Conservation (phyloP, 2,888 invertebrate genomes). For the Philereme vetulata region DNA sequence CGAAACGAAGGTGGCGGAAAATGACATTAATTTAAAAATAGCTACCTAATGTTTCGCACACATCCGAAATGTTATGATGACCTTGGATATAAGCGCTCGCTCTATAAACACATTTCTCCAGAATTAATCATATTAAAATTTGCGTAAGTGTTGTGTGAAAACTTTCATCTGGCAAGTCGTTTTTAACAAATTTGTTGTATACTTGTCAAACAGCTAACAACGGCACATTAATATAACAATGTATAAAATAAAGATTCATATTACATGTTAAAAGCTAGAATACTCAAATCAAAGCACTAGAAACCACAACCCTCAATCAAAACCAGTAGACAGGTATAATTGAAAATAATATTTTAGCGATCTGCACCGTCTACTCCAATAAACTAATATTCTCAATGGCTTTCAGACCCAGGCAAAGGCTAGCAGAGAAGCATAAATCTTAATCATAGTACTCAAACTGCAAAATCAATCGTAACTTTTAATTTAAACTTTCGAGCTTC, state of each 20-base stretch:
- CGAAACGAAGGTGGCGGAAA: constrained; percentile 18
- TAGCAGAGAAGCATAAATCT: constrained; percentile 12
- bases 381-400: constrained; percentile 17
- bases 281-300: not conserved
- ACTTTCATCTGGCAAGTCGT: constrained; percentile 13
- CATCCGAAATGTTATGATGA: constrained; percentile 20
- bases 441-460: constrained; percentile 11
- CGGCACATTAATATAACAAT: not conserved
- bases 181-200: constrained; percentile 7
- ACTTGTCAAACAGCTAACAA: constrained; percentile 7
- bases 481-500: constrained; percentile 17
- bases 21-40: constrained; percentile 34
- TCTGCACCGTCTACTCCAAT: constrained; percentile 21
- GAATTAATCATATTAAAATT: constrained; percentile 16
- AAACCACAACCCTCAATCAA: constrained; percentile 5
- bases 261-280: not conserved
- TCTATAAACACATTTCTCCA: constrained; percentile 21
- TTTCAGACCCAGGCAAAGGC: constrained; percentile 7
- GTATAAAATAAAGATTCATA: not conserved
- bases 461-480: not conserved
- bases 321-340: constrained; percentile 9
- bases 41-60: constrained; percentile 26
- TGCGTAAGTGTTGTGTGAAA: constrained; percentile 11
- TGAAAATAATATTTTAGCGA: constrained; percentile 28
- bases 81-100: constrained; percentile 26